Evolutionary conservation across 30 jellyfish, hydroid and myxozoan species (phyloP), one percentile per base, ranked within the genome.

Genomic region (Nemopilema nomurai): DNA sequence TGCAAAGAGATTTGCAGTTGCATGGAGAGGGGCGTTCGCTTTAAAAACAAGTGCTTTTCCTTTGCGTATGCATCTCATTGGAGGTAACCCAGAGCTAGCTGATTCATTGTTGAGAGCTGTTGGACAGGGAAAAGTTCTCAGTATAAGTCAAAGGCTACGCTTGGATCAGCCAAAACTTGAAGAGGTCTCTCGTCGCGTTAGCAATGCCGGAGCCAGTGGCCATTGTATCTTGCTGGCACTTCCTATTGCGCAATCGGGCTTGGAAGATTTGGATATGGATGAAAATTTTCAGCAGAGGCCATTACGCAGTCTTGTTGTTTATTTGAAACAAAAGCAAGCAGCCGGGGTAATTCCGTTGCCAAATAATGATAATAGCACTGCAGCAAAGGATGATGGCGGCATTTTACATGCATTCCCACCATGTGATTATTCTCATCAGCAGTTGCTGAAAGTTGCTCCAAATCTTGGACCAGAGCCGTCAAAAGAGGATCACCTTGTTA

Each of bases 1-100:
- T 52, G 92, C 99, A 0, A 94, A 94, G 64, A 82, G 99, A 41
- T 94, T 94, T 85, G 97, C 91, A 22, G 99, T 94, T 50, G 99
- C 97, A 1, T 94, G 99, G 99, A 80, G 97, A 79, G 99, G 99
- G n/a, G 97, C 97, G 9, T 86, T 94, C 89, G 99, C 97, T 33
- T 74, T 94, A 26, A 88, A 88, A 76, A 94, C 90, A 52, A 94
- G 99, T 88, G 96, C 96, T 8, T 94, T 94, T 75, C 99, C 99
- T 3, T 91, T 94, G 50, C 89, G 97, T 27, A 85, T 94, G 97
- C 99, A 94, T 85, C 86, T 94, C 25, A 87, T 94, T 50, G 99
- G 99, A 49, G 99, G 99, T 13, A 94, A 94, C 72, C 99, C 99
- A 19, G 99, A 94, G 72, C 51, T 94, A 27, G 99, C 99, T 63